Evolutionary conservation across 2,797 vertebrate species (phyloP), one percentile per base, ranked within the genome.

Genomic region (Spizella passerina): DNA sequence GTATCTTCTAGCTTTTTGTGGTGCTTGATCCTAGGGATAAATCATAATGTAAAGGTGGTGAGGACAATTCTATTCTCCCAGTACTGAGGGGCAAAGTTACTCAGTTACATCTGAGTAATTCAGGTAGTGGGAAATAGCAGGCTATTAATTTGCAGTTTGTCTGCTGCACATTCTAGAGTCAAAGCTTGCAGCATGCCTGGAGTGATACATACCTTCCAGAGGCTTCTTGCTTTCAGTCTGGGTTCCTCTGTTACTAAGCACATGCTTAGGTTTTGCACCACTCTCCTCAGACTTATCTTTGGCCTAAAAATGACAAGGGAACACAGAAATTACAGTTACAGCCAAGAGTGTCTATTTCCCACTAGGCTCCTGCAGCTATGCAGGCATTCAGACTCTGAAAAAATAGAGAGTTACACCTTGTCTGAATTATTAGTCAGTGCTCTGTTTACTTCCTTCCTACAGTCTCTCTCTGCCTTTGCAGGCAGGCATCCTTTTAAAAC

Each of bases 221-320:
- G 87, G 92, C 55, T 96, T 96, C 92, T 83, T 94, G 86, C 80
- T 86, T 72, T 98, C 97, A 15, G 97, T 96, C 47, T 98, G 98
- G 43, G 97, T 97, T 50, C 95, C 98, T 95, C 96, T 96, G 86
- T 94, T 93, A 77, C 90, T 96, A 83, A 96, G 82, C 7, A 41
- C 92, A 88, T 95, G 95, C 93, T 98, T 98, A 36, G 96, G 95
- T 78, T 97, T 98, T 72, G 94, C 88, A 72, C 92, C 97, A 49
- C 96, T 97, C 79, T 98, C 98, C 71, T 98, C 98, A 38, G 93
- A 93, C 88, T 96, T 97, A 87, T 98, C 98, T 94, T 97, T 98
- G 94, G 97, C 98, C 98, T 99, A 90, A 95, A 96, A 97, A 93
- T 77, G 29, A 82, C 73, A 86, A 26, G 10, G 36, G 21, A 81